Evolutionary conservation across 2,797 vertebrate genomes (phyloP).

Genomic region (Tamandua tetradactyla): DNA sequence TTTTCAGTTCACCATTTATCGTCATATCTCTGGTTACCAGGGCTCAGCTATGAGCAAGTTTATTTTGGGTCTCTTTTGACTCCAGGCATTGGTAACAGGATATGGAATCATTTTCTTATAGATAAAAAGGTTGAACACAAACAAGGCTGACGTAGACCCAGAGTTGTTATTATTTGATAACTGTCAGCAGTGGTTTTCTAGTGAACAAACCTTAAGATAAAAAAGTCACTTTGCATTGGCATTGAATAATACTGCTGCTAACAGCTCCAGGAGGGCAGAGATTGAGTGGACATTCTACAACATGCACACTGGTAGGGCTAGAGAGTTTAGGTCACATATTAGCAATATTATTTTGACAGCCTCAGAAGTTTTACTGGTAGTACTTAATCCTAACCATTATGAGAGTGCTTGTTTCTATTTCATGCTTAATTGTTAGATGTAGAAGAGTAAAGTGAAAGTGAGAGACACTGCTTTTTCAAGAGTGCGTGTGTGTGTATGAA

Average conservation of each 20-base stretch:
- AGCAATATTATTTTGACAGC: neutral
- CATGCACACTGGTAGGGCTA: neutral
- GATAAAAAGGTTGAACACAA: slow-evolving; percentile 53
- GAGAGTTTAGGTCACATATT: neutral
- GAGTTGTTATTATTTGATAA: slow-evolving; percentile 33
- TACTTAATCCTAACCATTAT: neutral
- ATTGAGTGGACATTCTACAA: neutral
- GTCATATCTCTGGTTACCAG: slow-evolving; percentile 44
- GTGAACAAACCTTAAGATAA: slow-evolving; percentile 26
- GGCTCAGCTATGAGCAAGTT: neutral
- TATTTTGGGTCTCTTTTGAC: slow-evolving; percentile 43
- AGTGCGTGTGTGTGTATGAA: neutral
- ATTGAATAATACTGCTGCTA: neutral
- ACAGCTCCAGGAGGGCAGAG: neutral
- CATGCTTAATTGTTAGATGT: neutral
- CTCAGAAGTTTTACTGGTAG: neutral
- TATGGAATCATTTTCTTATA: slow-evolving; percentile 10
- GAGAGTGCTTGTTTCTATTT: neutral
- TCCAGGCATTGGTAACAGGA: neutral
- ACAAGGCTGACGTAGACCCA: neutral
- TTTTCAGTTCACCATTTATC: slow-evolving; percentile 77
- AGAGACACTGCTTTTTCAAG: neutral
- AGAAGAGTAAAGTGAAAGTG: slow-evolving; percentile 10
- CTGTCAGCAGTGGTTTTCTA: slow-evolving; percentile 38
- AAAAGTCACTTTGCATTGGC: neutral